Percentiles rank a stretch among this genome's conserved stretches.
These are phyloP conservation scores for Anoura caudifer DNA, from an alignment of 2,113 vertebrate genomes.

Conservation along the genomic window DNA sequence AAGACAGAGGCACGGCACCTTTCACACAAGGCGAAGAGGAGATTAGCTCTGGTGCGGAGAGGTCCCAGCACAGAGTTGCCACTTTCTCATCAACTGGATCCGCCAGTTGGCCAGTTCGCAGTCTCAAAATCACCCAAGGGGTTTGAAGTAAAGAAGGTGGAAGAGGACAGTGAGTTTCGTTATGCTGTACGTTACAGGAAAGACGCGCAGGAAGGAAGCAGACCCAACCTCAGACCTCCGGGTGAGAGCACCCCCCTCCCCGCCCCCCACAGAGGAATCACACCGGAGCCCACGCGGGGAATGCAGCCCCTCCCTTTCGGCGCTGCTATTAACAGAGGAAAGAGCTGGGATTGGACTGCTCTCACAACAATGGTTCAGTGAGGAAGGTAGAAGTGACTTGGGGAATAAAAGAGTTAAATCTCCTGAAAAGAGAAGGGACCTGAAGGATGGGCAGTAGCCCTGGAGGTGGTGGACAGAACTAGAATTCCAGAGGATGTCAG, in stretches of 20 bases:
- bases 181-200: accelerated
- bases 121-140: background rate
- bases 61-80: background rate
- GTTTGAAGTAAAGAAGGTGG: background rate
- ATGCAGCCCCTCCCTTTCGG: background rate
- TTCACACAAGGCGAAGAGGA: background rate
- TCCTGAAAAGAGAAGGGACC: background rate
- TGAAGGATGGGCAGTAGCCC: background rate
- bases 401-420: background rate
- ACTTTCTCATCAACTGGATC: background rate
- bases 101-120: background rate
- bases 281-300: too few species aligned
- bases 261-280: accelerated
- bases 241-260: accelerated
- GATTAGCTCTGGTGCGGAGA: background rate
- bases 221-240: background rate
- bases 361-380: background rate
- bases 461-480: background rate
- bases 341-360: background rate
- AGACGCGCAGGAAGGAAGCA: background rate
- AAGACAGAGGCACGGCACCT: background rate
- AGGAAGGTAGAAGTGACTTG: background rate
- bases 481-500: background rate
- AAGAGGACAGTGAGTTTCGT: background rate
- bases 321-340: background rate